These are phyloP conservation scores for Protodeltote pygarga DNA, from an alignment of 2,888 invertebrate species.

Conservation along the genomic window DNA sequence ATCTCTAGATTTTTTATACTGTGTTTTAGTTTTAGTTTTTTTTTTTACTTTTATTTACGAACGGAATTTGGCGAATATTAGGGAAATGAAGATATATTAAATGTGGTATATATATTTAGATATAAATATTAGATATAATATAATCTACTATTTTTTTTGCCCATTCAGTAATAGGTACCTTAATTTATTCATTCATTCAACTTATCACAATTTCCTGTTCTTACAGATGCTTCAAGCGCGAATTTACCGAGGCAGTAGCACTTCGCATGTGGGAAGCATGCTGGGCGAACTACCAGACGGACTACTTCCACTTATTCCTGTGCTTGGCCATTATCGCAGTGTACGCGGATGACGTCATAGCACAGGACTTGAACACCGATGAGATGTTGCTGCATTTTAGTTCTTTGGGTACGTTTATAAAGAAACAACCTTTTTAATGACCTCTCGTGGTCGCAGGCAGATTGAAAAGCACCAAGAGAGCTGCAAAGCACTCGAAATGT, in stretches of 20 bases:
- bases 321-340: conserved; percentile 97
- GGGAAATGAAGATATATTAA: too few species aligned
- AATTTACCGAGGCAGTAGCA: conserved; percentile 95
- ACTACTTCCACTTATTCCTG: conserved; percentile 98
- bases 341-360: conserved; percentile 97
- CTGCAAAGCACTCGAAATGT: too few species aligned
- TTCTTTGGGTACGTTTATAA: conserved; percentile 88
- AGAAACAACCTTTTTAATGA: not conserved
- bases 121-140: too few species aligned
- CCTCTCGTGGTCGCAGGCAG: not conserved
- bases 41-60: too few species aligned
- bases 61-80: too few species aligned
- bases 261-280: conserved; percentile 98
- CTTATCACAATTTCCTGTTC: not conserved
- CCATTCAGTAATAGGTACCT: too few species aligned
- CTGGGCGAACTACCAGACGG: conserved; percentile 98
- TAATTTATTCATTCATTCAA: not conserved
- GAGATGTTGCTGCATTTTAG: conserved; percentile 98
- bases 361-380: conserved; percentile 96
- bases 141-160: too few species aligned
- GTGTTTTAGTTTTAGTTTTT: too few species aligned
- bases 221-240: conserved; percentile 95
- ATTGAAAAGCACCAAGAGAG: too few species aligned
- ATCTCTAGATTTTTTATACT: too few species aligned
- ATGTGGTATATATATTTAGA: too few species aligned